Base-by-base conservation (phyloP, 1,140 invertebrate genomes). In the Philotrypesis tridentata region DNA sequence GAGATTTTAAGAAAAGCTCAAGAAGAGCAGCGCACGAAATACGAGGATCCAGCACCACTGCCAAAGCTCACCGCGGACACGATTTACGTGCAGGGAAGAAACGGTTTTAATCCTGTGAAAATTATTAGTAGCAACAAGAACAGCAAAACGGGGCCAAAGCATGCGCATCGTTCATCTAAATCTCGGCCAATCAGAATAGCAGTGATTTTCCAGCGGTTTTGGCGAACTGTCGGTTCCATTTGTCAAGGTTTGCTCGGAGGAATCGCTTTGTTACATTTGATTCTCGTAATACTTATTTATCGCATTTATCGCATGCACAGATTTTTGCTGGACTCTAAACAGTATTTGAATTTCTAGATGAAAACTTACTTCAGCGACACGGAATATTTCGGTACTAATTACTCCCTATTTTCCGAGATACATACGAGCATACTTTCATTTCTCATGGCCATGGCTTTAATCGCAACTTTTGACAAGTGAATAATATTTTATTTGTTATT, bases 161-260 rank as follows among this genome's bases (percentile, higher is more conserved):
- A 3, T 25, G 48, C 5, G 55, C 71, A 2, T 2, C 23, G 25
- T 8, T 29, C 25, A 27, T 85, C 80, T 25, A 83, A 84, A 79
- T 85, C 70, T 40, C 80, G 84, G 21, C 89, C 87, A 0, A 89
- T 91, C 84, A 89, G 87, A 80, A 82, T 90, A 11, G 90, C 90
- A 14, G 89, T 91, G 37, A 74, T 85, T 17, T 83, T 85, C 25
- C 90, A 92, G 76, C 88, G 87, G 81, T 80, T 87, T 27, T 90
- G 89, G 88, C 88, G 84, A 61, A 86, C 85, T 67, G 84, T 83
- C 7, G 89, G 89, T 1, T 85, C 90, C 63, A 86, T 91, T 83
- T 89, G 86, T 85, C 91, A 92, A 83, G 91, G 91, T 40, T 85
- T 92, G 55, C 81, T 92, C 7, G 90, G 88, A 31, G 91, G 91